Base-by-base conservation (phyloP, 2,113 vertebrate genomes). In the Microcebus tavaratra region DNA sequence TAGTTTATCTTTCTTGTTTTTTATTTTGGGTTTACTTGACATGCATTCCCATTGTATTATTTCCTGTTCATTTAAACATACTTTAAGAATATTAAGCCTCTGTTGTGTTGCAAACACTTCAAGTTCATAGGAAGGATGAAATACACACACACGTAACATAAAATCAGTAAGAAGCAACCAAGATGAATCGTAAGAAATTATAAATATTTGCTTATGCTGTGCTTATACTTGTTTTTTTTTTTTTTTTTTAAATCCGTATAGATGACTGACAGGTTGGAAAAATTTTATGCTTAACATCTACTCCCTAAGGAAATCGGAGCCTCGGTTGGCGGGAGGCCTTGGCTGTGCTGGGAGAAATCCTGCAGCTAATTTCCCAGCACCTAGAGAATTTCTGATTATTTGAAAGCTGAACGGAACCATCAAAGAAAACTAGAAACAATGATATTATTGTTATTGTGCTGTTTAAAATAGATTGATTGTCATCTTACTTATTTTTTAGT, bases 401-500 rank as follows among this genome's bases (percentile, higher is more conserved):
- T 86, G 39, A 76, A 95, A 92, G 45, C 36, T 61, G 29, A 96
- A 42, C 57, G 39, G 53, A 88, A 94, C 94, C 78, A 59, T 14
- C 5, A 61, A 72, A 87, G 27, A 86, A 75, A 65, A 68, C 17
- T 61, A 72, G 39, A 92, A 90, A 53, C 55, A 73, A 89, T 92
- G 23, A 31, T 81, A 11, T 84, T 90, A 25, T 36, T 80, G 27
- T 39, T 90, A n/a, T 20, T 80, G 27, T 61, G 34, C 6, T 84
- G 36, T 94, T 95, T 31, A 94, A 55, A 96, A 94, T 76, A n/a
- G 27, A 84, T 88, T 48, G n/a, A 81, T 36, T 90, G 25, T 80
- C 48, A 12, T 57, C 53, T 86, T 86, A 61, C 67, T 65, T 63
- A 78, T 93, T 79, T 84, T 94, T 92, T 80, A 89, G 92, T 78